Percentiles rank a stretch among this genome's conserved stretches.
Evolutionary conservation across 2,797 vertebrate genomes (phyloP).

Genomic region (Leucoraja ocellata): DNA sequence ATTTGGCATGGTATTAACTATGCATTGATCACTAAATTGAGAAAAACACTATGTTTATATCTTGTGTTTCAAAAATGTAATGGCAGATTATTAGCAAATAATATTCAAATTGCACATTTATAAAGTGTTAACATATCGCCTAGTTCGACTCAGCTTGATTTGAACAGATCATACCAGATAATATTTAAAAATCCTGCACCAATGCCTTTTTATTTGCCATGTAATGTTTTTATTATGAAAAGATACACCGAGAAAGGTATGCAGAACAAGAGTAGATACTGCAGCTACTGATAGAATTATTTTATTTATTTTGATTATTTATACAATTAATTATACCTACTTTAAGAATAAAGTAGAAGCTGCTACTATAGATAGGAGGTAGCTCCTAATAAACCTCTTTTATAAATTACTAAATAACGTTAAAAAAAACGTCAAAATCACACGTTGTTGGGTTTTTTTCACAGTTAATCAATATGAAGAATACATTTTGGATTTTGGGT

Average conservation of each 20-base stretch:
- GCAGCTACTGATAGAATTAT: background rate
- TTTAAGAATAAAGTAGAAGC: background rate
- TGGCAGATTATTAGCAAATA: background rate
- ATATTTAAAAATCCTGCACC: background rate
- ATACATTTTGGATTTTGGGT: background rate
- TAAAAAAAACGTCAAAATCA: background rate
- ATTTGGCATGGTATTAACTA: background rate
- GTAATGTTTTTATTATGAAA: background rate
- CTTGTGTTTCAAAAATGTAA: background rate
- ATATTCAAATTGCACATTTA: background rate
- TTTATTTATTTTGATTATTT: background rate
- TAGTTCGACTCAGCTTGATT: conserved; percentile 1
- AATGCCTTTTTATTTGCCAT: background rate
- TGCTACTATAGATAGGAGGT: background rate
- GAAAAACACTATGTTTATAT: background rate
- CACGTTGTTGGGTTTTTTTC: background rate
- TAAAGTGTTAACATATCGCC: background rate
- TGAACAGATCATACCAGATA: background rate
- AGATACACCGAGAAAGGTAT: background rate
- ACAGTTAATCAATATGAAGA: too few relatives aligned
- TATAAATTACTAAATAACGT: background rate
- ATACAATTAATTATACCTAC: background rate
- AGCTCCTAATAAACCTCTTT: background rate
- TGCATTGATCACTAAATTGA: background rate
- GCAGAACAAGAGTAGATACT: background rate